Conservation (phyloP, 2,113 vertebrate genomes). For the Rhea americana region DNA sequence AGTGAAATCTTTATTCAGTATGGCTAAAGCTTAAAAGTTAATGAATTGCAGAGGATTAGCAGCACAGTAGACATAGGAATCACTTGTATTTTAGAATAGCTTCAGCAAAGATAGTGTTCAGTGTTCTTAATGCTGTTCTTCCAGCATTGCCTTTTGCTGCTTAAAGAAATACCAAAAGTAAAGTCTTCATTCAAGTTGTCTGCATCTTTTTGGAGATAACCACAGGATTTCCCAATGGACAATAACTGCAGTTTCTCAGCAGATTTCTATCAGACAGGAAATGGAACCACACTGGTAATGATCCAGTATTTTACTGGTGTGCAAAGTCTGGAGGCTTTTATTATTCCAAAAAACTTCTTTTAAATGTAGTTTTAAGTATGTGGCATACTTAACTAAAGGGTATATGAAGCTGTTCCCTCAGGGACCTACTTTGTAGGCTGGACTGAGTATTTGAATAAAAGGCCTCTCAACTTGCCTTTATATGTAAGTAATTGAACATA, state of each 20-base stretch:
- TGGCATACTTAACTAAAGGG: not conserved
- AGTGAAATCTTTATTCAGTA: not conserved
- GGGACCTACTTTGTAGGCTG: not conserved
- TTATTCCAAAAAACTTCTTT: not conserved
- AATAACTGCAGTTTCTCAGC: not conserved
- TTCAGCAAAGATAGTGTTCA: not conserved
- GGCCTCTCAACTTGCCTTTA: not conserved
- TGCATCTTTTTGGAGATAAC: not conserved
- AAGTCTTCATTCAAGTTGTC: not conserved
- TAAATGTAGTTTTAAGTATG: not conserved
- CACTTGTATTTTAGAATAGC: not conserved
- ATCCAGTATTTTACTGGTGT: not conserved
- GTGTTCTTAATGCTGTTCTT: not conserved
- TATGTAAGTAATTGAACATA: not conserved
- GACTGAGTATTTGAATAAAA: not conserved
- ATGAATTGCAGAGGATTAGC: not conserved
- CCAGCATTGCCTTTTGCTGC: not conserved
- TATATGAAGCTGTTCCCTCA: not conserved
- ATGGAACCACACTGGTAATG: not conserved
- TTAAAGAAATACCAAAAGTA: not conserved
- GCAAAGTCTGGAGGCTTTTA: not conserved
- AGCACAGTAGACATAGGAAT: not conserved
- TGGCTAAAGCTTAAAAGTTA: not conserved
- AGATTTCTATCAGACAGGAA: not conserved
- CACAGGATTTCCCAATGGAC: not conserved